Evolutionary conservation across 1,140 invertebrate species (phyloP), one percentile per base, ranked within the genome.

Genomic region (Diprion similis): DNA sequence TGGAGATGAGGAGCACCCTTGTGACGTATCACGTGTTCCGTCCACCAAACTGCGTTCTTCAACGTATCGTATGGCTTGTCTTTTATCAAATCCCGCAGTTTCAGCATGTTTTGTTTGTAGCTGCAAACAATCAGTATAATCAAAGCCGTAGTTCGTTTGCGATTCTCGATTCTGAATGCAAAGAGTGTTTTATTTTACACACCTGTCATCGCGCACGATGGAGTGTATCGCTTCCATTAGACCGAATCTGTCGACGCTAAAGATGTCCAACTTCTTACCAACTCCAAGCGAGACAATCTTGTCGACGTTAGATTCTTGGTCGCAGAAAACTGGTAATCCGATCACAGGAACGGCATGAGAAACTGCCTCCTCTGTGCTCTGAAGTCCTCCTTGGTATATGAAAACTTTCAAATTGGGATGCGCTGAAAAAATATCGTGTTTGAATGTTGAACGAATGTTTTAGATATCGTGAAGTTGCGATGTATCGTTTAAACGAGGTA

Each of bases 21-120:
- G 73, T 90, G 84, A 46, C 89, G 79, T 45, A 91, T 82, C 13
- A 91, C 87, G 78, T 90, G 91, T 77, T 91, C 90, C 10, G 86
- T 89, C 24, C 90, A 91, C 84, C 85, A 91, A 37, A 88, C 81
- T 0, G 88, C 84, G 59, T 83, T 81, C 0, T 90, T 78, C 47
- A 90, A 73, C 6, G 81, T 75, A 71, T 83, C 75, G 68, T 83
- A 80, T 1, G 85, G 89, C 76, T 86, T 83, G 73, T 90, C 90
- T 69, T 83, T 73, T 81, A 82, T 71, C 78, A 79, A 8, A 69
- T 72, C 47, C 15, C 77, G 72, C 3, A 83, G 9, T 18, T 81
- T 68, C 7, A 81, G 4, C 13, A 82, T 79, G 45, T 76, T 84
- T 71, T 82, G 72, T 73, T 82, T 84, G 72, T 86, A 88, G 46